Percentiles rank a stretch among this genome's conserved stretches.
These are phyloP conservation scores for Pegea sp. DNA, from an alignment of 23 tunicate species.

Conservation along the genomic window DNA sequence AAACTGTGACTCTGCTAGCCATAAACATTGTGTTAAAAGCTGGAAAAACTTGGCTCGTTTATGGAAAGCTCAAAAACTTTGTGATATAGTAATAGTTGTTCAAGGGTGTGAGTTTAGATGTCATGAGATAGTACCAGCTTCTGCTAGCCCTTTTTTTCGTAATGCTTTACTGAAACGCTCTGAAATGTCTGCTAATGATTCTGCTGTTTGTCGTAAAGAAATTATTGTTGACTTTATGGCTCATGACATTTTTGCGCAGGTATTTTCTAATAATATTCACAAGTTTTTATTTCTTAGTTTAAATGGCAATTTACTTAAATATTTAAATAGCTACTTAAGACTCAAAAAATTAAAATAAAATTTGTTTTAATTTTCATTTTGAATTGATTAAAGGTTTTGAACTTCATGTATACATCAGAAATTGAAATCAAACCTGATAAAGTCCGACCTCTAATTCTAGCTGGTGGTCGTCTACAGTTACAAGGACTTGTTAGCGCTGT, in stretches of 20 bases:
- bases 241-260: slow-evolving; percentile 55
- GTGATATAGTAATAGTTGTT: slow-evolving; percentile 49
- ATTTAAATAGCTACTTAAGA: too few species aligned
- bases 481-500: slow-evolving; percentile 67
- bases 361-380: too few species aligned
- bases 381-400: slow-evolving; percentile 21
- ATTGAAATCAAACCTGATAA: slow-evolving; percentile 15
- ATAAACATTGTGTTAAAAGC: slow-evolving; percentile 50
- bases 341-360: too few species aligned
- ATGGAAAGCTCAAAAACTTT: slow-evolving; percentile 77
- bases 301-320: too few species aligned
- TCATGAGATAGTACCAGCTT: slow-evolving; percentile 58
- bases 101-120: slow-evolving; percentile 30
- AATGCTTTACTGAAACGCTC: slow-evolving; percentile 33
- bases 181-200: slow-evolving; percentile 21
- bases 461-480: slow-evolving; percentile 62
- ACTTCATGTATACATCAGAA: slow-evolving; percentile 83
- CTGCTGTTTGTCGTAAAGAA: slow-evolving; percentile 30
- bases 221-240: slow-evolving; percentile 54
- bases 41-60: slow-evolving; percentile 66
- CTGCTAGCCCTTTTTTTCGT: slow-evolving; percentile 66
- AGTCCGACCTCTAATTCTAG: slow-evolving; percentile 35
- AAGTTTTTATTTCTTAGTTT: too few species aligned
- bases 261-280: neutral
- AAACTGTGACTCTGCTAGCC: slow-evolving; percentile 34